Percentiles rank a stretch among this genome's conserved stretches.
Conservation (phyloP, 1,140 invertebrate species). For the Drosophila serrata region DNA sequence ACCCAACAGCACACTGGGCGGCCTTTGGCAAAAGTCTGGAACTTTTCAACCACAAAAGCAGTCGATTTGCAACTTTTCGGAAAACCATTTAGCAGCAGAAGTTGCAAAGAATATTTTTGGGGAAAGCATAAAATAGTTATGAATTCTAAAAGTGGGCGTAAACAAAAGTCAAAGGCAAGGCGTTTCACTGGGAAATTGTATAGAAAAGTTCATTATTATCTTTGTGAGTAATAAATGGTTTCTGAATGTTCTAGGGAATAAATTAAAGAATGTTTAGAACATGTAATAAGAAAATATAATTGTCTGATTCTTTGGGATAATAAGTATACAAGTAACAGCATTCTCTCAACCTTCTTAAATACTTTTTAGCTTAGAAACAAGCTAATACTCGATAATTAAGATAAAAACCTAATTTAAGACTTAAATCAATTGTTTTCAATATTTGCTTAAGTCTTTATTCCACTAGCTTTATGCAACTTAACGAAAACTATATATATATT, state of each 20-base stretch:
- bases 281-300: no score
- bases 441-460: no score
- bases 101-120: slow-evolving; percentile 12
- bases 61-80: slow-evolving; percentile 19
- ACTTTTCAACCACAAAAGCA: slow-evolving; percentile 13
- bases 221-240: neutral
- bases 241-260: neutral
- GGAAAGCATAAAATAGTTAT: slow-evolving; percentile 11
- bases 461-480: neutral
- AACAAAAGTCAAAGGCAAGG: slow-evolving; percentile 2
- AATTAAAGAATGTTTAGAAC: neutral
- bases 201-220: neutral
- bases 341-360: neutral
- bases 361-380: neutral
- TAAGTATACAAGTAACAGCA: neutral
- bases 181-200: neutral
- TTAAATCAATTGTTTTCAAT: no score
- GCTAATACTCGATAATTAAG: no score
- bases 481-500: neutral
- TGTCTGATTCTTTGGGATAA: no score
- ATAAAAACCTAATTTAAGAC: no score
- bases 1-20: slow-evolving; percentile 27
- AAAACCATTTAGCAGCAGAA: slow-evolving; percentile 3
- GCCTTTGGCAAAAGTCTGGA: slow-evolving; percentile 3
- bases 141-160: slow-evolving; percentile 13